These are phyloP conservation scores for Deilephila porcellus DNA, from an alignment of 2,888 invertebrate species.

Conservation along the genomic window DNA sequence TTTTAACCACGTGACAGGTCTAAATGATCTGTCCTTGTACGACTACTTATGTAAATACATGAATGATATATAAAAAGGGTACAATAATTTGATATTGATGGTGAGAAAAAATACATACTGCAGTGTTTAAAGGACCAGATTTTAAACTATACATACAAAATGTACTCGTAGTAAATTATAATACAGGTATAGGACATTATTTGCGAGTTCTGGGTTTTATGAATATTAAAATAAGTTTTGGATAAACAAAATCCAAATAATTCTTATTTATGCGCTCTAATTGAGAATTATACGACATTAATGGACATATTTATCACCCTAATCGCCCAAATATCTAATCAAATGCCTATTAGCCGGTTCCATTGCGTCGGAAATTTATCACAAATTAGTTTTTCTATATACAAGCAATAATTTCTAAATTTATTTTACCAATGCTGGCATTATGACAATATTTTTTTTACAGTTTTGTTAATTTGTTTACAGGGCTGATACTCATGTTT, in stretches of 20 bases:
- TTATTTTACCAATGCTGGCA: slow-evolving; percentile 2
- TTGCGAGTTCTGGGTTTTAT: no score
- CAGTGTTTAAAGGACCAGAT: no score
- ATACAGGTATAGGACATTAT: no score
- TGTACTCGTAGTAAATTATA: no score
- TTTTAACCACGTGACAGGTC: no score
- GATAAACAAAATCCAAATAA: slow-evolving; percentile 5
- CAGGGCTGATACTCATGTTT: background rate
- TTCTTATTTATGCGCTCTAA: background rate
- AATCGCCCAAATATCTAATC: slow-evolving; percentile 10
- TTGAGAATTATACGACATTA: slow-evolving; percentile 6
- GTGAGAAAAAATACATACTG: no score
- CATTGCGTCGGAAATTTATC: background rate
- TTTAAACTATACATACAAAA: no score
- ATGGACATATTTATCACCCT: slow-evolving; percentile 8
- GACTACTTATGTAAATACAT: no score
- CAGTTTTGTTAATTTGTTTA: background rate
- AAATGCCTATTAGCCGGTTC: background rate
- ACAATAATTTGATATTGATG: no score
- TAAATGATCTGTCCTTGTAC: no score
- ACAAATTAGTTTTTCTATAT: slow-evolving; percentile 8
- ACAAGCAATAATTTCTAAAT: background rate
- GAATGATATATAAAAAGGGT: no score
- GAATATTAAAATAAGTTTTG: background rate
- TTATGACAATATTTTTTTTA: slow-evolving; percentile 5